A percentile compares a stretch with the other conserved stretches of the same genome.
Conservation (phyloP, 2,113 vertebrate species). For the Gobio gobio region DNA sequence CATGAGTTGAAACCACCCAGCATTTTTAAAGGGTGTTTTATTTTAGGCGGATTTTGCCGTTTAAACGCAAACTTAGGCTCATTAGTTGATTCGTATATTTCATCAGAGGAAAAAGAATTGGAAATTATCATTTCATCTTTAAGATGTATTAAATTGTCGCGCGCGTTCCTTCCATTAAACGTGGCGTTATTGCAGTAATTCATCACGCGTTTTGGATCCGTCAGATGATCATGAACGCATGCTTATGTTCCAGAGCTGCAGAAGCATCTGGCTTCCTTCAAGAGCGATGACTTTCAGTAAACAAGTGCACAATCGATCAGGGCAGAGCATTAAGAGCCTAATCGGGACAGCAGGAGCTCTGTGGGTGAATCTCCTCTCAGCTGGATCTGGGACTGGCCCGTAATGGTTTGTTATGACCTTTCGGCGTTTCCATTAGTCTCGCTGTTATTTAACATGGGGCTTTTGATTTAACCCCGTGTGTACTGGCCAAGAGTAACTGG, state of each 20-base stretch:
- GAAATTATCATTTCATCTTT: background rate
- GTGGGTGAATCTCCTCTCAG: constrained; percentile 63
- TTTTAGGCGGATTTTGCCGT: too few relatives aligned
- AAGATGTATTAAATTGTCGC: background rate
- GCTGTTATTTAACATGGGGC: constrained; percentile 65
- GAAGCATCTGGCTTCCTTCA: constrained; percentile 84
- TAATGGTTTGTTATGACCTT: constrained; percentile 98
- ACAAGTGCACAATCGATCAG: constrained; percentile 86
- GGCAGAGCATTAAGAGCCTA: constrained; percentile 75
- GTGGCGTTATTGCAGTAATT: constrained; percentile 47
- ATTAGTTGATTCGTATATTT: background rate
- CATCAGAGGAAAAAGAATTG: background rate
- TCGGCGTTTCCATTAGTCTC: constrained; percentile 93
- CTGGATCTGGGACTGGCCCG: constrained; percentile 79
- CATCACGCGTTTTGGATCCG: constrained; percentile 56
- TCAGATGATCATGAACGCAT: constrained; percentile 75
- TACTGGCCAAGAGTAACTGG: constrained; percentile 80
- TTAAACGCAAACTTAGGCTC: background rate
- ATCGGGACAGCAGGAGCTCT: constrained; percentile 65
- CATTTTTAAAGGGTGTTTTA: too few relatives aligned
- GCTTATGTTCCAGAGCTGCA: constrained; percentile 71
- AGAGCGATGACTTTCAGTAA: constrained; percentile 81
- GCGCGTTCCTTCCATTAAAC: constrained; percentile 33
- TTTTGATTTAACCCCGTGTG: constrained; percentile 86
- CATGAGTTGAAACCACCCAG: too few relatives aligned